Percentiles rank a stretch among this genome's conserved stretches.
Evolutionary conservation across 2,113 vertebrate genomes (phyloP).

Genomic region (Manacus vitellinus): DNA sequence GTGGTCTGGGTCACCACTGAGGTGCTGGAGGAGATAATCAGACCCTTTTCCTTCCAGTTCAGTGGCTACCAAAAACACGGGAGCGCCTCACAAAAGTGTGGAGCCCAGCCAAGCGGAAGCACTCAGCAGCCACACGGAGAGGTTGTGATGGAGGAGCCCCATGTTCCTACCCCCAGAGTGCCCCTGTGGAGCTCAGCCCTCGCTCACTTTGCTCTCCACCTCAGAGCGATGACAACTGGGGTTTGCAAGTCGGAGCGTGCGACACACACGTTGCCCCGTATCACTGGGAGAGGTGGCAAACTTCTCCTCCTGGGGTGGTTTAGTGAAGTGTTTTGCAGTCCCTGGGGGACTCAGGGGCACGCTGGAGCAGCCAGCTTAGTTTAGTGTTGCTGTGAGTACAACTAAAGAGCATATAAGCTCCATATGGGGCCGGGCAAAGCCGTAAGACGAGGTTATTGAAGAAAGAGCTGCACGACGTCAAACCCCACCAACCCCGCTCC

Average conservation of each 20-base stretch:
- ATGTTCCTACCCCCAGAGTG: accelerated
- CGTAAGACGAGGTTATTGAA: background rate
- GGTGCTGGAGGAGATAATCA: constrained; percentile 64
- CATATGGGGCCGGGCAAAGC: background rate
- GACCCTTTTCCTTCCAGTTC: constrained; percentile 57
- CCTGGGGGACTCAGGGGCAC: background rate
- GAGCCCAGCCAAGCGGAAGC: constrained; percentile 6
- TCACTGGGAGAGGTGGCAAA: background rate
- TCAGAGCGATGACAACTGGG: accelerated
- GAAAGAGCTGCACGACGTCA: background rate
- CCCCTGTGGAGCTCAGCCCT: accelerated
- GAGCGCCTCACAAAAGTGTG: background rate
- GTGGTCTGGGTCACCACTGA: constrained; percentile 29
- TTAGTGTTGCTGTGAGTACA: background rate
- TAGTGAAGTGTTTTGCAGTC: background rate
- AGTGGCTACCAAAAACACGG: background rate
- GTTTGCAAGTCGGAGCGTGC: accelerated
- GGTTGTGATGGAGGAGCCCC: background rate
- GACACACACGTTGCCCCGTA: accelerated
- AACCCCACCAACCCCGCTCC: background rate
- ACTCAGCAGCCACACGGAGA: background rate
- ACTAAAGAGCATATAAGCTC: background rate
- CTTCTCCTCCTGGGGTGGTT: background rate
- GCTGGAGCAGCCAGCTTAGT: background rate
- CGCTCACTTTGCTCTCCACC: accelerated